Conservation (phyloP, 2,888 invertebrate species). For the Terebella lapidaria region DNA sequence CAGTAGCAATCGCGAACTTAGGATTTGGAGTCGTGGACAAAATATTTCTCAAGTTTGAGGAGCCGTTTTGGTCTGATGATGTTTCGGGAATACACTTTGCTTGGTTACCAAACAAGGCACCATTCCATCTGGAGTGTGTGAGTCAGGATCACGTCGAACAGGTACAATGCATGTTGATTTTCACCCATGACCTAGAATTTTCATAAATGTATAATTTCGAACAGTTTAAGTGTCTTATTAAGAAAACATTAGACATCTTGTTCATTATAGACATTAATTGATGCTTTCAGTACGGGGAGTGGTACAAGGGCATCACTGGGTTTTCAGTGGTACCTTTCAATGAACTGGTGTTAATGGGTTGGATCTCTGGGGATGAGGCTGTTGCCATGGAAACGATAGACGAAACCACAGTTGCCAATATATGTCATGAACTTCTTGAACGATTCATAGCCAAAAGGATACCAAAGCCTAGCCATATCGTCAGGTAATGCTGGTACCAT, state of each 20-base stretch:
- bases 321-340: slow-evolving; percentile 69
- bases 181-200: too few species aligned
- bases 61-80: slow-evolving; percentile 67
- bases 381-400: slow-evolving; percentile 66
- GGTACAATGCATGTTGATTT: too few species aligned
- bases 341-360: slow-evolving; percentile 69
- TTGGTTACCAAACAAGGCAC: slow-evolving; percentile 27
- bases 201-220: too few species aligned
- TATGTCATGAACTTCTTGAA: too few species aligned
- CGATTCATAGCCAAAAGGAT: too few species aligned
- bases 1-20: slow-evolving; percentile 64
- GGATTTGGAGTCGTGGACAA: slow-evolving; percentile 74
- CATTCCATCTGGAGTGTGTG: slow-evolving; percentile 17
- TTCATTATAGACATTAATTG: neutral
- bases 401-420: too few species aligned
- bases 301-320: slow-evolving; percentile 68
- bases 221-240: too few species aligned
- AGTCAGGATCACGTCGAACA: slow-evolving; percentile 6
- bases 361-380: slow-evolving; percentile 69
- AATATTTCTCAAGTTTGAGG: slow-evolving; percentile 72
- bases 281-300: slow-evolving; percentile 41
- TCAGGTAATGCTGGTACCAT: too few species aligned
- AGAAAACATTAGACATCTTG: too few species aligned
- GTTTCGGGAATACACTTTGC: slow-evolving; percentile 49
- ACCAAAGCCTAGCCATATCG: too few species aligned